phyloP scores from a whole-genome alignment of 2,113 vertebrate species.

The Anseranas semipalmata region DNA sequence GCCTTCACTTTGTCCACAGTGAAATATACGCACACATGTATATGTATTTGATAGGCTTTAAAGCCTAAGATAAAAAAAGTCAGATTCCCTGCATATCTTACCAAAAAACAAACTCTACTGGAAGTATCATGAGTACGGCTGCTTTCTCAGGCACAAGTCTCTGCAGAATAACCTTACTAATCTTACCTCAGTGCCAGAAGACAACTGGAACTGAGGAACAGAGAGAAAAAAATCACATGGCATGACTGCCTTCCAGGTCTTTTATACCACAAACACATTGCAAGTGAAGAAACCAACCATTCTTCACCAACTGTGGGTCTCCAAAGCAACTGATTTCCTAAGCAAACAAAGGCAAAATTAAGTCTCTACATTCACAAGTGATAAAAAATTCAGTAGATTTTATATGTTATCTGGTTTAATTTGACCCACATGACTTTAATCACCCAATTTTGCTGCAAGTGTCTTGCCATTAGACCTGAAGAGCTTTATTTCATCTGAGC shows the following conservation, averaged over 20 bases:
- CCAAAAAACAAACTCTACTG: background rate
- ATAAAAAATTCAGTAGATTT: background rate
- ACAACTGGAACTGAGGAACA: background rate
- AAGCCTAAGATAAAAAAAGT: too few species aligned
- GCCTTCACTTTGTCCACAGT: background rate
- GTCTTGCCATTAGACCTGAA: background rate
- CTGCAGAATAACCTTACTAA: background rate
- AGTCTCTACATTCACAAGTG: background rate
- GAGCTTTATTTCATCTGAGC: background rate
- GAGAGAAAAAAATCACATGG: background rate
- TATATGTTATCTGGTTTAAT: background rate
- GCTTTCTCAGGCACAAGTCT: background rate
- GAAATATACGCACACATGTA: too few species aligned
- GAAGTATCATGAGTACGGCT: background rate
- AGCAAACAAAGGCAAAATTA: background rate
- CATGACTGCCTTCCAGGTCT: background rate
- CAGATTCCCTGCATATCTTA: rapidly evolving
- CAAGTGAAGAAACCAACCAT: background rate
- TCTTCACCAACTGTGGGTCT: background rate
- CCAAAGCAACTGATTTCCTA: background rate
- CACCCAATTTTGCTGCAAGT: background rate
- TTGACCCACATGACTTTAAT: background rate
- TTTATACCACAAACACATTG: background rate
- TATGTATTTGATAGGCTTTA: too few species aligned
- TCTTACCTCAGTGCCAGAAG: background rate